These are phyloP conservation scores for Brachionus rubens DNA, from an alignment of 1,140 invertebrate genomes.

Conservation along the genomic window DNA sequence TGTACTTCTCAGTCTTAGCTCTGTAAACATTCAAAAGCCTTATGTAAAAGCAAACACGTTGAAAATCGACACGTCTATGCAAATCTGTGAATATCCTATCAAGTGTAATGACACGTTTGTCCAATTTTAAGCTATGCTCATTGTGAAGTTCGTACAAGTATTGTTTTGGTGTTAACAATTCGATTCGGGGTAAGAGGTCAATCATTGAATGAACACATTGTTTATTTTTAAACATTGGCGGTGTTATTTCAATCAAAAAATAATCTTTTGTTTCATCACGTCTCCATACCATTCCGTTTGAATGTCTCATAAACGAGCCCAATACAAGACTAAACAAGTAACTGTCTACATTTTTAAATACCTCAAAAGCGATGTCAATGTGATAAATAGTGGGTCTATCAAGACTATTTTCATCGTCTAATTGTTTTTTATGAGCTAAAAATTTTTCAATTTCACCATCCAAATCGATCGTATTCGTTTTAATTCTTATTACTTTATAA, in stretches of 20 bases:
- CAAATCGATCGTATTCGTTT: neutral
- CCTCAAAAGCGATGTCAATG: slow-evolving; percentile 40
- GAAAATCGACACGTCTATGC: slow-evolving; percentile 5
- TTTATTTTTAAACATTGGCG: neutral
- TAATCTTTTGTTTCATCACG: neutral
- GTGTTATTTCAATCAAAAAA: slow-evolving; percentile 34
- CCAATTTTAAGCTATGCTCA: neutral
- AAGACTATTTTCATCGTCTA: neutral
- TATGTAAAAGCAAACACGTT: slow-evolving; percentile 35
- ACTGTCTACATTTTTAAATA: slow-evolving; percentile 12
- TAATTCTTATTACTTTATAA: slow-evolving; percentile 35
- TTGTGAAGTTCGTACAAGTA: slow-evolving; percentile 23
- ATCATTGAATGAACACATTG: slow-evolving; percentile 26
- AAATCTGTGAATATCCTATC: neutral
- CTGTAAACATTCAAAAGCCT: slow-evolving; percentile 7
- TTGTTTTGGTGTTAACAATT: neutral
- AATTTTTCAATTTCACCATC: slow-evolving; percentile 40
- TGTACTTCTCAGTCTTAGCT: neutral
- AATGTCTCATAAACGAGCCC: neutral
- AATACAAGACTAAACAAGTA: slow-evolving; percentile 18
- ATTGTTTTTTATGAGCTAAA: neutral
- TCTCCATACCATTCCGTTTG: slow-evolving; percentile 30
- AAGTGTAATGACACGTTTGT: neutral
- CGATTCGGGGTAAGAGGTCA: neutral
- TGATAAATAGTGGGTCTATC: slow-evolving; percentile 19